A percentile compares a stretch with the other conserved stretches of the same genome.
phyloP scores from a whole-genome alignment of 2,888 invertebrate species.

The Stenchaetothrips biformis region DNA sequence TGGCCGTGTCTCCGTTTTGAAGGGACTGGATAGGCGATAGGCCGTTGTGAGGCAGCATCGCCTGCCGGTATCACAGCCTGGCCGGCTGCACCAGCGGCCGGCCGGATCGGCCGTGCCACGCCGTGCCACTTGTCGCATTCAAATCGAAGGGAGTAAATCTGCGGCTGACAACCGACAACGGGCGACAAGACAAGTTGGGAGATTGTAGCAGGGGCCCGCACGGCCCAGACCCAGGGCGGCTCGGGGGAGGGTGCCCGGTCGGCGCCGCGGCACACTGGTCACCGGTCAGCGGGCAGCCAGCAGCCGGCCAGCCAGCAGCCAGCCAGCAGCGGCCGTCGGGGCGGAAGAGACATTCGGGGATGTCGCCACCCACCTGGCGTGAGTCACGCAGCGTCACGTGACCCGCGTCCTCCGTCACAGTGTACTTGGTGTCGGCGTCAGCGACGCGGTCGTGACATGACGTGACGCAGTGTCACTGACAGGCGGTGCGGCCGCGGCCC shows the following conservation, averaged over 20 bases:
- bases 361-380: neutral
- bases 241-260: neutral
- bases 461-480: too few species aligned
- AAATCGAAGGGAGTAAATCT: slow-evolving; percentile 25
- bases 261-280: neutral
- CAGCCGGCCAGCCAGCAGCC: neutral
- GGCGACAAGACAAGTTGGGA: slow-evolving; percentile 24
- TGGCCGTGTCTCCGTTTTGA: too few species aligned
- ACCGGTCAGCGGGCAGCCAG: neutral
- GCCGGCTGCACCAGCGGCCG: neutral
- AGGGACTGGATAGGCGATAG: too few species aligned
- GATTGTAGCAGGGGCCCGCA: neutral
- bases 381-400: neutral
- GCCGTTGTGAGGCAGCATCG: neutral
- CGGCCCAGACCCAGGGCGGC: neutral
- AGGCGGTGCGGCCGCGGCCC: neutral
- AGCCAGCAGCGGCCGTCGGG: neutral
- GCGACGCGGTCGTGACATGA: too few species aligned
- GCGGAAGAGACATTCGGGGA: neutral
- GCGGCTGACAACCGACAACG: slow-evolving; percentile 12
- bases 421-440: too few species aligned
- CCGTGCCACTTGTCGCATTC: slow-evolving; percentile 10
- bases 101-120: neutral
- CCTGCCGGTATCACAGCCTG: neutral
- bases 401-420: too few species aligned